phyloP scores from a whole-genome alignment of 1,140 invertebrate genomes.

The Drosophila lacertosa region DNA sequence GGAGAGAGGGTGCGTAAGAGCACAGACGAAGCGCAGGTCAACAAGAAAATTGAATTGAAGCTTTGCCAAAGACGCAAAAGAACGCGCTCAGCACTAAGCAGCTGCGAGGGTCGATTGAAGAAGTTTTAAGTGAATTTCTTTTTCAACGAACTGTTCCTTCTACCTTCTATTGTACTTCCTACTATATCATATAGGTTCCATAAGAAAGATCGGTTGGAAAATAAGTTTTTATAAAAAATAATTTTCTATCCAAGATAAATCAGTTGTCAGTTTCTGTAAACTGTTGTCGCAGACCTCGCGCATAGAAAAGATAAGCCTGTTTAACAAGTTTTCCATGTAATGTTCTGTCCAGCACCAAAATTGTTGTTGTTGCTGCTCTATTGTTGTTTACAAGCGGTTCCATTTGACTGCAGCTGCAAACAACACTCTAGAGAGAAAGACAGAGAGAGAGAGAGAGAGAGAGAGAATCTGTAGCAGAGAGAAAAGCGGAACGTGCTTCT shows the following conservation, averaged over 20 bases:
- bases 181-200: no score
- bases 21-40: constrained; percentile 25
- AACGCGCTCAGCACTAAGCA: constrained; percentile 12
- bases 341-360: constrained; percentile 44
- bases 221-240: no score
- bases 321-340: constrained; percentile 49
- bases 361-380: constrained; percentile 24
- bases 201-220: no score
- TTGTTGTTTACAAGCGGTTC: constrained; percentile 67
- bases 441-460: constrained; percentile 5
- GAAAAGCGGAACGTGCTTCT: background rate
- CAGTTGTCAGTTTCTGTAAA: background rate
- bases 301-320: constrained; percentile 40
- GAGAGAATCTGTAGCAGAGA: background rate
- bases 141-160: no score
- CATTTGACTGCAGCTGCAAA: constrained; percentile 53
- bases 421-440: background rate
- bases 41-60: constrained; percentile 45
- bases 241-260: no score
- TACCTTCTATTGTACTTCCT: no score
- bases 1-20: background rate
- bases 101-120: constrained; percentile 2
- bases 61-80: constrained; percentile 20
- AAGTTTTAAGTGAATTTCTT: background rate
- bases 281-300: constrained; percentile 13